phyloP scores from a whole-genome alignment of 2,797 vertebrate genomes.

The Hydrolagus colliei region DNA sequence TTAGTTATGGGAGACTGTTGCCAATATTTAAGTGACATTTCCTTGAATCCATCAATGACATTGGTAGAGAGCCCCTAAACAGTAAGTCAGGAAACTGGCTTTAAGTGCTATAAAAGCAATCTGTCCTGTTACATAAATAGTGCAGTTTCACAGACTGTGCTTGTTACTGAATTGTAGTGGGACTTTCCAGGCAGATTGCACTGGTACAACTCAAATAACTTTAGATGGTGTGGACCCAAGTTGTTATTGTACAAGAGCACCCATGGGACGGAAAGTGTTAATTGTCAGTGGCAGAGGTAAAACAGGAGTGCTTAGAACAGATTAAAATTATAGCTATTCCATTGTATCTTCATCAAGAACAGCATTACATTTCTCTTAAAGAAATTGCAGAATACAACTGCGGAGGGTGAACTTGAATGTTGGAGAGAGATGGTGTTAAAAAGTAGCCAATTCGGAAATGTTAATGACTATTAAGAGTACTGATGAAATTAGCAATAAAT shows the following conservation, averaged over 20 bases:
- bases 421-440: not conserved
- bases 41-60: not conserved
- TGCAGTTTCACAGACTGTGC: not conserved
- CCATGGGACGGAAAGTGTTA: not conserved
- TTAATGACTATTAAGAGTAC: no score
- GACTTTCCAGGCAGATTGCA: not conserved
- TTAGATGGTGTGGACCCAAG: not conserved
- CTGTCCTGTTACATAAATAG: not conserved
- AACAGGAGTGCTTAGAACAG: not conserved
- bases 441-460: no score
- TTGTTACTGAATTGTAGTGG: not conserved
- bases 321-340: not conserved
- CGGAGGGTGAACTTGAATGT: not conserved
- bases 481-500: no score
- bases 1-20: not conserved
- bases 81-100: not conserved
- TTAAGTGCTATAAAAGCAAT: slow-evolving; percentile 4
- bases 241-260: not conserved
- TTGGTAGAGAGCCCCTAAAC: not conserved
- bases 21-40: not conserved
- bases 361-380: not conserved
- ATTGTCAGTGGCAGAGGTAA: not conserved
- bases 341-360: not conserved
- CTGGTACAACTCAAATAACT: not conserved
- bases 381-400: not conserved